A percentile compares a stretch with the other conserved stretches of the same genome.
These are phyloP conservation scores for Cassiopea xamachana DNA, from an alignment of 30 jellyfish, hydroid and myxozoan species.

Conservation along the genomic window DNA sequence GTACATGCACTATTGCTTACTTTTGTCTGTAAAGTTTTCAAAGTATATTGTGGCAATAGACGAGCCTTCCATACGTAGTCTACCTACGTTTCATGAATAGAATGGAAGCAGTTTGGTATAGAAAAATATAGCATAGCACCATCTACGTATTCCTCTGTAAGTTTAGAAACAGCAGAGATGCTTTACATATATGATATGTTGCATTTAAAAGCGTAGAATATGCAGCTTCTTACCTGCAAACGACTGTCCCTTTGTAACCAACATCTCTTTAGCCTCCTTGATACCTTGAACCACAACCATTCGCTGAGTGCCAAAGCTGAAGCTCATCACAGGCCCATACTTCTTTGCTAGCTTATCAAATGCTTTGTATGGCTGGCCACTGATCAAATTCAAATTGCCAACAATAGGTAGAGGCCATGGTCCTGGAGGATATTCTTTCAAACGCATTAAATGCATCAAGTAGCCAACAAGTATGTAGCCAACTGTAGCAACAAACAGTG, in stretches of 20 bases:
- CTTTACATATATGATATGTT: too few species aligned
- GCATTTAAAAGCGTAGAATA: too few species aligned
- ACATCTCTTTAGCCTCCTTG: conserved; percentile 48
- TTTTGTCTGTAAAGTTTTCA: too few species aligned
- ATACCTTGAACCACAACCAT: conserved; percentile 42
- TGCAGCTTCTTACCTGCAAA: conserved; percentile 40
- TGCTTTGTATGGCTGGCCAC: conserved; percentile 27
- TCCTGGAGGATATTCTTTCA: conserved; percentile 86
- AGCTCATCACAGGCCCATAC: conserved; percentile 53
- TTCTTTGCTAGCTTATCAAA: conserved; percentile 11
- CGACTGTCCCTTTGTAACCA: conserved; percentile 30
- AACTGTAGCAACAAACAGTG: neutral
- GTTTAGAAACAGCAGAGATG: too few species aligned
- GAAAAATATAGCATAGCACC: too few species aligned
- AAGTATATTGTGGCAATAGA: too few species aligned
- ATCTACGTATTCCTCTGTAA: too few species aligned
- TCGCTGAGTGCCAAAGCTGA: conserved; percentile 52
- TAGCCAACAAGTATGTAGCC: conserved; percentile 12
- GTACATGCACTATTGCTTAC: too few species aligned
- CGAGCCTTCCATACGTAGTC: too few species aligned
- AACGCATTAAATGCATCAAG: conserved; percentile 21
- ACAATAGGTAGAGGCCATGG: conserved; percentile 87
- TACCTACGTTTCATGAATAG: too few species aligned
- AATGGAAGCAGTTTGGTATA: too few species aligned
- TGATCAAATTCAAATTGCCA: conserved; percentile 81